phyloP scores from a whole-genome alignment of 1,140 invertebrate species.

The Littorina saxatilis region DNA sequence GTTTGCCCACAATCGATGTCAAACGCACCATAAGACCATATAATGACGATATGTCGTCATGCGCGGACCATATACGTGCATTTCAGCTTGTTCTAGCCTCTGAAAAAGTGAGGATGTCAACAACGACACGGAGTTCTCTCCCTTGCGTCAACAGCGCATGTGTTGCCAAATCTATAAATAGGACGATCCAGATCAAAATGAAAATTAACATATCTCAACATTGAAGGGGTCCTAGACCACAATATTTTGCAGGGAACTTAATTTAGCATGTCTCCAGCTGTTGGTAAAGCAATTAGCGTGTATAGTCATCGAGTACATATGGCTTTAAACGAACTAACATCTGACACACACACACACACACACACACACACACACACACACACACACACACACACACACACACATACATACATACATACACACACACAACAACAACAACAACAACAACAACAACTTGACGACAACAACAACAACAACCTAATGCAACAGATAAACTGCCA shows the following conservation, averaged over 20 bases:
- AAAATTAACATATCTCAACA: not conserved
- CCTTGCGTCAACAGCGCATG: no score
- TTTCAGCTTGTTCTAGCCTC: no score
- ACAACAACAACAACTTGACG: not conserved
- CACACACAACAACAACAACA: not conserved
- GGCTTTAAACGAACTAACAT: not conserved
- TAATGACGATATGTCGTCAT: no score
- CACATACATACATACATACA: conserved; percentile 11
- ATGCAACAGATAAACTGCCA: conserved; percentile 1
- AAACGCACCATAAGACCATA: no score
- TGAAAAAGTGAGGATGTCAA: no score
- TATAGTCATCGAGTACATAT: not conserved
- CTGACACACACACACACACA: conserved; percentile 11
- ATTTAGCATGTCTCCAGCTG: not conserved
- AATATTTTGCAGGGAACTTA: not conserved
- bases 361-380: conserved; percentile 24
- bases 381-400: conserved; percentile 23
- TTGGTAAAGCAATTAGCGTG: not conserved
- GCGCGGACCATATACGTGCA: no score
- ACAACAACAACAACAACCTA: not conserved
- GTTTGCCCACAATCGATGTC: no score
- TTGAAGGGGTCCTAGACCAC: not conserved
- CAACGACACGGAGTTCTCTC: no score
- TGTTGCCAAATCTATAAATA: no score
- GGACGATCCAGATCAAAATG: no score